Evolutionary conservation across 2,113 vertebrate species (phyloP).

Genomic region (Deroptyus accipitrinus): DNA sequence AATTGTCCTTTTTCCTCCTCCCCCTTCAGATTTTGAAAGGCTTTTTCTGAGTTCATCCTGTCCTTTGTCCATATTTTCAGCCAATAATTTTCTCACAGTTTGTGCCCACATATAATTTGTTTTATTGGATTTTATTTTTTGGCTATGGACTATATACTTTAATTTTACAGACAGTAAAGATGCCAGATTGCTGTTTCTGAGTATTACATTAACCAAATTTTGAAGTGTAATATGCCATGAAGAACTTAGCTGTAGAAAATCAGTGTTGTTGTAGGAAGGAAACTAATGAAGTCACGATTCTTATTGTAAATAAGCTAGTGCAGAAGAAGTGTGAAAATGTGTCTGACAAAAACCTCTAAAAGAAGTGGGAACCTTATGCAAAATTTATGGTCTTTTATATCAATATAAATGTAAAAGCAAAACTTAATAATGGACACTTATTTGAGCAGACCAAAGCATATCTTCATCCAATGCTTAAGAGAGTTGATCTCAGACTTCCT

Average conservation of each 20-base stretch:
- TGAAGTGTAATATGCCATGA: conserved; percentile 22
- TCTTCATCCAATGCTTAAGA: not conserved
- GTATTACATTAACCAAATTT: not conserved
- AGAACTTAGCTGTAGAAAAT: not conserved
- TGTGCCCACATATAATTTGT: not conserved
- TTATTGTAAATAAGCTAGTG: not conserved
- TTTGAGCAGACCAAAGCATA: not conserved
- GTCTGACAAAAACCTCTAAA: not conserved
- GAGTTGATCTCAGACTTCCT: not conserved
- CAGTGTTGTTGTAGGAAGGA: not conserved
- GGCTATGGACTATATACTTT: conserved; percentile 41
- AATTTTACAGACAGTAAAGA: conserved; percentile 21
- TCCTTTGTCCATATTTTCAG: not conserved
- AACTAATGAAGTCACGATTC: not conserved
- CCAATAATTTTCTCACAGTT: not conserved
- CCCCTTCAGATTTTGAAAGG: not conserved
- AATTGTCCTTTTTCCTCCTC: not conserved
- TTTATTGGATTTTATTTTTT: not conserved
- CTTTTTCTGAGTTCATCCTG: not conserved
- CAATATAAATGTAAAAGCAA: not conserved
- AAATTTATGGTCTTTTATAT: not conserved
- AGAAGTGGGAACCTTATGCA: not conserved
- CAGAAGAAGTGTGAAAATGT: not conserved
- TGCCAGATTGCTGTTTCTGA: conserved; percentile 3
- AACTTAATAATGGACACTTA: not conserved